Evolutionary conservation across 2,888 invertebrate species (phyloP), one percentile per base, ranked within the genome.

Genomic region (Drosophila mettleri): DNA sequence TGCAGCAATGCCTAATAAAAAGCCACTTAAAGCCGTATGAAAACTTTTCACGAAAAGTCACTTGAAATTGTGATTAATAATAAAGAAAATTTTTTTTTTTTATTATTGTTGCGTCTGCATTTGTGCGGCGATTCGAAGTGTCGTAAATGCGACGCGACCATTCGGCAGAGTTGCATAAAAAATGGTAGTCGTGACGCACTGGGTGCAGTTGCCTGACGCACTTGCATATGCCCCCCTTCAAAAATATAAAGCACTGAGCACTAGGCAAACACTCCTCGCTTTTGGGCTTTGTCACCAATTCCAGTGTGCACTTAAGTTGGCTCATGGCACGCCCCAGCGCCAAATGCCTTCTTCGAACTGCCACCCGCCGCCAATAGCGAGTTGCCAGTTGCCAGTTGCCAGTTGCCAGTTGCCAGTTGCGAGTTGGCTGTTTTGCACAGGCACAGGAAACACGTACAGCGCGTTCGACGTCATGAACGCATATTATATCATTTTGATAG

Each of bases 401-500:
- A n/a, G n/a, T n/a, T n/a, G n/a, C n/a, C n/a, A n/a, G n/a, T n/a
- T n/a, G n/a, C n/a, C n/a, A n/a, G n/a, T n/a, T n/a, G n/a, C n/a
- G n/a, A n/a, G 33, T 59, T 55, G 49, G 20, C n/a, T 18, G 24
- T 52, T 73, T 69, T 48, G 73, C 80, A 73, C 55, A 67, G 29
- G 3, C 31, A 74, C 86, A 76, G 86, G 86, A 84, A 86, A 86
- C 86, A 86, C 88, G 85, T 87, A 83, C 77, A 38, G 38, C 43
- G 58, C 53, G 64, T 68, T 80, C 74, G 78, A 78, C 75, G 74
- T 75, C 78, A 77, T 78, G 76, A 86, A 80, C 74, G 73, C 76
- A 78, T 79, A 74, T 86, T 88, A 85, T 86, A 84, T 86, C 81
- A 78, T 67, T 80, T 79, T 77, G 85, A 86, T 90, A 85, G 86